phyloP scores from a whole-genome alignment of 2,797 vertebrate genomes.

The Telmatherina bonti region DNA sequence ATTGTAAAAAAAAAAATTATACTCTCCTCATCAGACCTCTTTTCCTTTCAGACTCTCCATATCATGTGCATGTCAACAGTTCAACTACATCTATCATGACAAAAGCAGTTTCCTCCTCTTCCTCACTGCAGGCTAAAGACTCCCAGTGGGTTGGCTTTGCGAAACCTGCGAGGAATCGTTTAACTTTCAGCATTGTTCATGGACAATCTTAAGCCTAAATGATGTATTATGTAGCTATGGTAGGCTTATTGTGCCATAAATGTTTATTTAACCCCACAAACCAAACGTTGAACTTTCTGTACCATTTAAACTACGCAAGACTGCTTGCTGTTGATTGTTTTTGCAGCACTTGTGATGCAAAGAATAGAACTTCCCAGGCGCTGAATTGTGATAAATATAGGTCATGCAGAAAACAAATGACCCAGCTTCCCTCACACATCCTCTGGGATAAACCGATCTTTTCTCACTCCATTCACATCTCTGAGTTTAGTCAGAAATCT shows the following conservation, averaged over 20 bases:
- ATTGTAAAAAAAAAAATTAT: slow-evolving; percentile 22
- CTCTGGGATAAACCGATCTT: slow-evolving; percentile 43
- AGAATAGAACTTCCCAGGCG: slow-evolving; percentile 40
- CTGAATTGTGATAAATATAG: slow-evolving; percentile 32
- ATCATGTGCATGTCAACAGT: slow-evolving; percentile 62
- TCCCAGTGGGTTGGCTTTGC: slow-evolving; percentile 40
- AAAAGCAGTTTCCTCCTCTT: slow-evolving; percentile 49
- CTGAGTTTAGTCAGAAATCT: slow-evolving; percentile 57
- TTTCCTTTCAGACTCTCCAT: slow-evolving; percentile 35
- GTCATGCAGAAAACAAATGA: slow-evolving; percentile 35
- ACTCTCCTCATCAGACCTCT: slow-evolving; percentile 23
- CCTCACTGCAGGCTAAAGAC: slow-evolving; percentile 20
- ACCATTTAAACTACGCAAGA: slow-evolving; percentile 27
- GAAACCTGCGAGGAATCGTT: slow-evolving; percentile 51
- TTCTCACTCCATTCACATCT: slow-evolving; percentile 35
- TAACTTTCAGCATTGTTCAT: slow-evolving; percentile 49
- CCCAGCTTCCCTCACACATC: slow-evolving; percentile 40
- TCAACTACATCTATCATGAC: slow-evolving; percentile 72
- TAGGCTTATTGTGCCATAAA: not conserved
- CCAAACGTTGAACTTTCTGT: slow-evolving; percentile 35
- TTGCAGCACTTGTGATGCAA: slow-evolving; percentile 33
- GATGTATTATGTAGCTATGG: not conserved
- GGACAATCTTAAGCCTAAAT: slow-evolving; percentile 30
- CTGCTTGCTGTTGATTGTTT: slow-evolving; percentile 33
- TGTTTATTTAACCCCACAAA: not conserved